Base-by-base conservation (phyloP, 1,140 invertebrate species). In the Drosophila cardini region DNA sequence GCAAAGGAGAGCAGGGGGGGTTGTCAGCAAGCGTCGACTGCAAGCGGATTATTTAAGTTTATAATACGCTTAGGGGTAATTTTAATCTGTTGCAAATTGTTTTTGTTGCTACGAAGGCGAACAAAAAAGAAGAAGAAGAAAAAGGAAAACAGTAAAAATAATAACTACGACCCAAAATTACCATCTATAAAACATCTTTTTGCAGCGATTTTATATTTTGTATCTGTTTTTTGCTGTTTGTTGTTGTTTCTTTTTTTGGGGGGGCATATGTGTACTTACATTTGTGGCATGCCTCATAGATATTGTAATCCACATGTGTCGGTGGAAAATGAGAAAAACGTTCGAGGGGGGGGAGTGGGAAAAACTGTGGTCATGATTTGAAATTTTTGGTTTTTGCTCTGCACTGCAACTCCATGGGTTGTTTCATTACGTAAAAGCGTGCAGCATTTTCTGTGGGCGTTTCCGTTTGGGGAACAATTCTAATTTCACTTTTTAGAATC, bases 1-100 rank as follows among this genome's bases (percentile, higher is more conserved):
- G n/a, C 13, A 8, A 38, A 40, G n/a, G 36, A 18, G 30, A 15
- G 53, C 9, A 7, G 46, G 43, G 55, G 50, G 42, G 18, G 55
- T 7, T 50, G 60, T 45, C 40, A 45, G 48, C 40, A n/a, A 50
- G 42, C 40, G 60, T 43, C 50, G 52, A 21, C 57, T 80, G 85
- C 68, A 67, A 71, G 85, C 68, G 86, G 84, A 90, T 89, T 89
- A 89, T 90, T 89, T 80, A 89, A 89, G 84, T 89, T 89, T 89
- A 90, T 82, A 91, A 91, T 90, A 84, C 87, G 89, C 89, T 84
- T 85, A 90, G 86, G 89, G 81, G 90, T 91, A 84, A 91, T 91
- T 91, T 91, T 91, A 91, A 91, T 85, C 89, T 91, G 84, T 84
- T 82, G 85, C 89, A 91, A 91, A 91, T 91, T 91, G 89, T 91